Base-by-base conservation (phyloP, 2,888 invertebrate species). In the Pseudococcus viburni region DNA sequence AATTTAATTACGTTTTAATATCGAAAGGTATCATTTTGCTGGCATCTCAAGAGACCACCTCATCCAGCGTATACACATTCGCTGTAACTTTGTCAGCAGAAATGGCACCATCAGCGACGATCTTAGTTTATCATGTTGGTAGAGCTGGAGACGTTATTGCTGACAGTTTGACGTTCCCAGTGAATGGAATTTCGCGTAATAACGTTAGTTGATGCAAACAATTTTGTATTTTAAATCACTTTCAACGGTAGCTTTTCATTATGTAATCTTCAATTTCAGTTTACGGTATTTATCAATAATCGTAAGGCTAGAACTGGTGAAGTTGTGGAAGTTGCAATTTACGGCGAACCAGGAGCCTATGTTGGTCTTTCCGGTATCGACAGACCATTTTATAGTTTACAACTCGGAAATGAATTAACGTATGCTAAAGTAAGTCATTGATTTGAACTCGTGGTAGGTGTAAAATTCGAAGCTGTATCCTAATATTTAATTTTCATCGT, bases 91-190 rank as follows among this genome's bases (percentile, higher is more conserved):
- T 97, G 85, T 95, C 96, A 59, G 94, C 96, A 4, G 97, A 97
- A 93, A 96, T 97, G 97, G 96, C 98, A 11, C 99, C 99, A 0
- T 96, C 96, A 39, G 95, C 98, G 17, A 97, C 98, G 0, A 94
- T 97, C 55, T 94, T 98, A 26, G 97, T 97, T 85, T 99, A 98
- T 94, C 95, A 96, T 91, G 94, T 97, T 0, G 95, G 95, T 7
- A 95, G 95, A 12, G 91, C 92, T 84, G 97, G 96, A 0, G 96
- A 96, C 90, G 95, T 98, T 85, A 94, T 98, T 0, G 96, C 96
- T 0, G 99, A 99, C 92, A 96, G 97, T 89, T 93, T 99, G 89
- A 98, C 98, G n/a, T 98, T 98, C 93, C 97, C 98, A 0, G 98
- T 99, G 42, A 97, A 98, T 92, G 98, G 98, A 89, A 97, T 98